phyloP scores from a whole-genome alignment of 2,113 vertebrate genomes.

The Rhabdomys dilectus region DNA sequence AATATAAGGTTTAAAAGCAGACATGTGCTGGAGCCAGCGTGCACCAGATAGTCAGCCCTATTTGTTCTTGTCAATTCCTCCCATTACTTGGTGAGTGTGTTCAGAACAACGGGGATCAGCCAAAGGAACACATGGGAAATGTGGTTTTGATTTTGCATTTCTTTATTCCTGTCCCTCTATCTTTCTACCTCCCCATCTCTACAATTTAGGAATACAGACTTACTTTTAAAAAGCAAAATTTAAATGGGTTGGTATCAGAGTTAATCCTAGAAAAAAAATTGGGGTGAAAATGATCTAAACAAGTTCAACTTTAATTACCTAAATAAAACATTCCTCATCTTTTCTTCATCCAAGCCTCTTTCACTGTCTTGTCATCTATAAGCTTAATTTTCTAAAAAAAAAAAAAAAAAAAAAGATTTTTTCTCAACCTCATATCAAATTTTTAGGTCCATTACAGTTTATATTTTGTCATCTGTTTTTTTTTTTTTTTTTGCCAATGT shows the following conservation, averaged over 20 bases:
- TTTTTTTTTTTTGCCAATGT: background rate
- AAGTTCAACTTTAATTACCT: background rate
- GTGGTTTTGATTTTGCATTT: background rate
- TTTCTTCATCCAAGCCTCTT: background rate
- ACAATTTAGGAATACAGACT: background rate
- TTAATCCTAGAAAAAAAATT: constrained; percentile 1
- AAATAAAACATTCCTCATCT: background rate
- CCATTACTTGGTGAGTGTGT: background rate
- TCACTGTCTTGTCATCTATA: background rate
- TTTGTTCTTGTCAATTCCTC: background rate
- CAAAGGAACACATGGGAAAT: background rate
- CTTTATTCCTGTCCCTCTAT: no score
- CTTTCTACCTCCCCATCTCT: background rate
- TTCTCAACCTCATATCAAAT: background rate
- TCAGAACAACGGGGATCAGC: background rate
- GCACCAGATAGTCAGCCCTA: background rate
- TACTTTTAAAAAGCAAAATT: background rate
- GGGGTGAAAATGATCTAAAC: background rate
- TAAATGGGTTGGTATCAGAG: background rate
- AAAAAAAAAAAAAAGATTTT: background rate
- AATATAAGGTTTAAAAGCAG: constrained; percentile 25
- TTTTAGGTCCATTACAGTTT: background rate
- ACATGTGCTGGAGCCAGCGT: constrained; percentile 7
- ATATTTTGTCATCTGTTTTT: background rate
- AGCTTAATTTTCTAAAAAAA: background rate